Conservation (phyloP, 1,140 invertebrate genomes). For the Orchesella cincta region DNA sequence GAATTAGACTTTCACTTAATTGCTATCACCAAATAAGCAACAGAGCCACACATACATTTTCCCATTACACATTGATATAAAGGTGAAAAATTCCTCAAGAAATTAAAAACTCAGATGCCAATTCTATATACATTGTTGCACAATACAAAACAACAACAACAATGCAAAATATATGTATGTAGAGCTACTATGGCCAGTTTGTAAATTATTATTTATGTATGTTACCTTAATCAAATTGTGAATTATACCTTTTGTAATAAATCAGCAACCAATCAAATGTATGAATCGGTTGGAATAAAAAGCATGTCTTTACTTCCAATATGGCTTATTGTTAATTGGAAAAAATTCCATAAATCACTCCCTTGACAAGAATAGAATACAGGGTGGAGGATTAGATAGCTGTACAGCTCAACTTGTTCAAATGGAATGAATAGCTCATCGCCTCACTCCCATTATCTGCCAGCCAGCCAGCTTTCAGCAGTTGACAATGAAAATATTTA, state of each 20-base stretch:
- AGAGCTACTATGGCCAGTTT: too few species aligned
- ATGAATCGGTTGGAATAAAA: not conserved
- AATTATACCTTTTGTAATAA: slow-evolving; percentile 1
- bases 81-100: too few species aligned
- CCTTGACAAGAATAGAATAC: slow-evolving; percentile 11
- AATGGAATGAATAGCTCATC: not conserved
- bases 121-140: too few species aligned
- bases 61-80: too few species aligned
- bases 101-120: too few species aligned
- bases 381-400: slow-evolving; percentile 13
- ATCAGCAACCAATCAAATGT: slow-evolving; percentile 20
- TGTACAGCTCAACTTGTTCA: not conserved
- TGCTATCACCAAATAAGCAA: not conserved
- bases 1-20: slow-evolving; percentile 30
- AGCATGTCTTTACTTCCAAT: not conserved
- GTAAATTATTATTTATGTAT: too few species aligned
- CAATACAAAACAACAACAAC: too few species aligned
- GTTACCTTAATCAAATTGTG: not conserved
- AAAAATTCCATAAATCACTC: slow-evolving; percentile 22
- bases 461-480: slow-evolving; percentile 14
- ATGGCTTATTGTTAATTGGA: slow-evolving; percentile 25
- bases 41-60: too few species aligned
- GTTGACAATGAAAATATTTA: slow-evolving; percentile 24
- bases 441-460: not conserved
- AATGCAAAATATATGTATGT: too few species aligned